phyloP scores from a whole-genome alignment of 2,113 vertebrate species.

The Percopsis transmontana region DNA sequence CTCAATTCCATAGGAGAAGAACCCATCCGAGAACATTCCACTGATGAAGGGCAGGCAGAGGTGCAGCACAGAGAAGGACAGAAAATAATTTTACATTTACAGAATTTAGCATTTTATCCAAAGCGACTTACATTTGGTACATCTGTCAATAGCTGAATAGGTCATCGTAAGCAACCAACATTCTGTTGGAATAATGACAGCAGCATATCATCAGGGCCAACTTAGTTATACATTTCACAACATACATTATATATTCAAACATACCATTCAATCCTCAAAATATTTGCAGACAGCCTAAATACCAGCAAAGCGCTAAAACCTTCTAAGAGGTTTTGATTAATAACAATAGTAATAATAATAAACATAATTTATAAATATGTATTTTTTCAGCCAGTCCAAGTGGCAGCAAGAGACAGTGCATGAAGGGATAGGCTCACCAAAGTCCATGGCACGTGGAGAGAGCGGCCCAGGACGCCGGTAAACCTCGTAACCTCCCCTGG shows the following conservation, averaged over 20 bases:
- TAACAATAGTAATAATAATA: too few relatives aligned
- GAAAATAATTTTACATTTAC: not conserved
- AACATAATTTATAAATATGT: too few relatives aligned
- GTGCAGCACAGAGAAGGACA: not conserved
- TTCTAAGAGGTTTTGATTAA: too few relatives aligned
- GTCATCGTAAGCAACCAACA: too few relatives aligned
- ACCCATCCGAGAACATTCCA: constrained; percentile 90
- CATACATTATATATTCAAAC: not conserved
- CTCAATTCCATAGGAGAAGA: constrained; percentile 85
- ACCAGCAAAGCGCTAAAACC: too few relatives aligned
- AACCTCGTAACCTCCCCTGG: constrained; percentile 85
- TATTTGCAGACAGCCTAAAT: too few relatives aligned
- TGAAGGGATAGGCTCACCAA: constrained; percentile 73
- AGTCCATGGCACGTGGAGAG: constrained; percentile 92
- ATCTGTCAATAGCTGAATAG: too few relatives aligned
- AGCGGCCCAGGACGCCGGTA: constrained; percentile 83
- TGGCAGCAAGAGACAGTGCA: constrained; percentile 2
- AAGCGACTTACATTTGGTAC: too few relatives aligned
- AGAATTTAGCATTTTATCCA: not conserved
- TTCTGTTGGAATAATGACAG: too few relatives aligned
- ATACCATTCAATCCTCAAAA: too few relatives aligned
- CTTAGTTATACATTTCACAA: not conserved
- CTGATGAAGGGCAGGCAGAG: constrained; percentile 61
- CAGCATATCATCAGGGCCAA: too few relatives aligned
- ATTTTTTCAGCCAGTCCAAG: too few relatives aligned